Evolutionary conservation across 2,113 vertebrate genomes (phyloP).

Genomic region (Cottus gobio): DNA sequence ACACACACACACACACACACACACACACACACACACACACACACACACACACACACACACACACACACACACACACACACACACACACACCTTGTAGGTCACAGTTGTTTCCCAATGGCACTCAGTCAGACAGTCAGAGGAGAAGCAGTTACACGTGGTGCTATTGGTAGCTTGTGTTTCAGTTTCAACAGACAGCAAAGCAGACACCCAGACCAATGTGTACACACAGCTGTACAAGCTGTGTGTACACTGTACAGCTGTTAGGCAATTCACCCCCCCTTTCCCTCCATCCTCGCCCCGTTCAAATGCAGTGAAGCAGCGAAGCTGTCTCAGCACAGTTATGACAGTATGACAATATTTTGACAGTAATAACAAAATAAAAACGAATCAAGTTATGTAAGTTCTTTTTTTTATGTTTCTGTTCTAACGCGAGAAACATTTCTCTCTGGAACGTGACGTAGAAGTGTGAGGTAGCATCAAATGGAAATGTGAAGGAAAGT

Average conservation of each 20-base stretch:
- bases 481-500: background rate
- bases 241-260: conserved; percentile 43
- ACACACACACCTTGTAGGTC: conserved; percentile 2
- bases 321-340: conserved; percentile 25
- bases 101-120: conserved; percentile 3
- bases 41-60: too few relatives aligned
- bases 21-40: too few relatives aligned
- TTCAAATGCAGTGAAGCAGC: conserved; percentile 30
- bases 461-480: background rate
- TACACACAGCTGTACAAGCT: conserved; percentile 43
- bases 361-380: conserved; percentile 30
- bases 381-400: background rate
- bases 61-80: background rate
- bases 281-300: background rate
- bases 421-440: background rate
- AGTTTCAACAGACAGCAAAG: conserved; percentile 36
- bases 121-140: background rate
- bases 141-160: conserved; percentile 20
- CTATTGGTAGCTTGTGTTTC: conserved; percentile 37
- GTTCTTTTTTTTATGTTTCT: conserved; percentile 12
- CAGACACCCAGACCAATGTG: background rate
- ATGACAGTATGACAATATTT: conserved; percentile 28
- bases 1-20: too few relatives aligned
- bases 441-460: background rate
- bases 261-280: conserved; percentile 2